phyloP scores from a whole-genome alignment of 2,888 invertebrate genomes.

The Gibbula magus region DNA sequence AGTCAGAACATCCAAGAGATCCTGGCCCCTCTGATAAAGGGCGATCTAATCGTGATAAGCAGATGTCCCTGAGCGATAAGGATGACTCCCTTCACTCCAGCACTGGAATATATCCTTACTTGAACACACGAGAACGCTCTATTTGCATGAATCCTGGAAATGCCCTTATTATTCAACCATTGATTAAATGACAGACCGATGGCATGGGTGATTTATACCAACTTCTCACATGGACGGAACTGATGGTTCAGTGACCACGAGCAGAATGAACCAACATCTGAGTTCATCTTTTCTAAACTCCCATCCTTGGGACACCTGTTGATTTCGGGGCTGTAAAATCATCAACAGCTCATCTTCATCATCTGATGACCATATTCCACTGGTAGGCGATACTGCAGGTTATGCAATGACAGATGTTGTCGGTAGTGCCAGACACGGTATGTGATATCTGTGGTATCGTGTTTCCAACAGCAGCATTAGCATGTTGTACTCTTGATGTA shows the following conservation, averaged over 20 bases:
- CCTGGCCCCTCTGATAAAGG: too few species aligned
- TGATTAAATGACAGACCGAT: too few species aligned
- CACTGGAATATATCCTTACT: not conserved
- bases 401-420: not conserved
- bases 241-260: too few species aligned
- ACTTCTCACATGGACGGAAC: too few species aligned
- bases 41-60: not conserved
- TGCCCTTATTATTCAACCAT: too few species aligned
- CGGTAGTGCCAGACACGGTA: not conserved
- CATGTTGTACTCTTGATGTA: too few species aligned
- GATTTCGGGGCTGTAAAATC: not conserved
- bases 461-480: not conserved
- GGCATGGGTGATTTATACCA: too few species aligned
- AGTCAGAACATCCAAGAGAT: too few species aligned
- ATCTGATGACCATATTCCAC: not conserved
- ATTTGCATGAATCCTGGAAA: too few species aligned
- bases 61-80: not conserved
- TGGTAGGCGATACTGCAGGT: not conserved
- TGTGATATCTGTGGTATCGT: not conserved
- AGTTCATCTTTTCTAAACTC: too few species aligned
- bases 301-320: not conserved
- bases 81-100: not conserved
- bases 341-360: not conserved
- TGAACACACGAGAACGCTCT: too few species aligned
- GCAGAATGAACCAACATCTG: too few species aligned